Evolutionary conservation across 2,888 invertebrate genomes (phyloP), one percentile per base, ranked within the genome.

Genomic region (Rhogogaster chlorosoma): DNA sequence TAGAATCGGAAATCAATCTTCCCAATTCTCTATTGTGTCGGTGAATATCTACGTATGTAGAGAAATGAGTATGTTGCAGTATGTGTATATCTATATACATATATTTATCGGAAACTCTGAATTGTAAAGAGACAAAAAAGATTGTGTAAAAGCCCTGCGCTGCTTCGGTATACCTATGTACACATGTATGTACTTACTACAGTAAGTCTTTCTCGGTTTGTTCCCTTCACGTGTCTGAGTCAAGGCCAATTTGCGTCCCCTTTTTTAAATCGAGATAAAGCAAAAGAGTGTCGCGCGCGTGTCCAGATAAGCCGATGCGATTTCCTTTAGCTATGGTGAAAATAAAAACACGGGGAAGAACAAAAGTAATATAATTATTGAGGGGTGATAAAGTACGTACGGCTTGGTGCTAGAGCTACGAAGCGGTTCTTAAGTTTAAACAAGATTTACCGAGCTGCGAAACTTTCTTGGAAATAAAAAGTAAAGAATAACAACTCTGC

Each of bases 1-100:
- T 32, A 53, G 15, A 26, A 77, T 77, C 77, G 49, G 26, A 77
- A 77, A 77, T 77, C 77, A 77, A 77, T 77, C 45, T 77, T 49
- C 29, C 29, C 18, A 42, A 45, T 49, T 49, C 75, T 42, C 12
- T n/a, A n/a, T 29, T 32, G 64, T 67, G 26, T 18, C n/a, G 42
- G 36, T 42, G 73, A 42, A 22, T 73, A 38, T 71, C 64, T 26
- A 67, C 32, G 6, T 67, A 32, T 67, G 18, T 32, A 32, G 4
- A 15, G 26, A 4, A 26, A 26, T 64, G 26, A 15, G 67, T 32
- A 70, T 29, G 10, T 32, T 70, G 5, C 10, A 15, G 5, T n/a
- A 36, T n/a, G 38, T 71, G 36, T 9, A 38, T 42, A 42, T 73
- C n/a, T 45, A 22, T 32, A 36, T 12, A 22, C 26, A 53, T n/a